Percentiles rank a stretch among this genome's conserved stretches.
Conservation (phyloP, 2,113 vertebrate species). For the Upupa epops region DNA sequence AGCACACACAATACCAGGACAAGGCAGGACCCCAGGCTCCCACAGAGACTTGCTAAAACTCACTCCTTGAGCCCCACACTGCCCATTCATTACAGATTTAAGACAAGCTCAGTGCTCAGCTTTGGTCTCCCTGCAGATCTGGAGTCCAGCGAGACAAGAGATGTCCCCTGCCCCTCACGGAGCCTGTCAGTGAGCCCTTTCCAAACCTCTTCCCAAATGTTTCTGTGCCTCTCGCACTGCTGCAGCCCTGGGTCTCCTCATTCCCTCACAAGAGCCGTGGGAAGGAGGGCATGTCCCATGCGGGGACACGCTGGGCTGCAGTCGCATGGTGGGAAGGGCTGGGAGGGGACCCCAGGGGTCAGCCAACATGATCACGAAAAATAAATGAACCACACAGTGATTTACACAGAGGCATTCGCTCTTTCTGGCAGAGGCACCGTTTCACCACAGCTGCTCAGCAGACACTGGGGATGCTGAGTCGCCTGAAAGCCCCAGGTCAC, state of each 20-base stretch:
- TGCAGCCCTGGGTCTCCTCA: background rate
- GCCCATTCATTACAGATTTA: background rate
- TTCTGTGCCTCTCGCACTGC: background rate
- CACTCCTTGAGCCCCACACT: background rate
- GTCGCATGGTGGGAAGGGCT: background rate
- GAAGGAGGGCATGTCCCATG: background rate
- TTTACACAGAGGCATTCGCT: background rate
- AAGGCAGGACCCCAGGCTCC: background rate
- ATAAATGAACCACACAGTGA: background rate
- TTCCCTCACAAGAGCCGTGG: background rate
- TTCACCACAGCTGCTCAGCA: slow-evolving; percentile 34
- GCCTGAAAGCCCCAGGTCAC: background rate
- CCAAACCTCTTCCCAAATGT: background rate
- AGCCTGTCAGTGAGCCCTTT: background rate
- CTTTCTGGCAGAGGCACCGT: background rate
- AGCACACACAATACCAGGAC: background rate
- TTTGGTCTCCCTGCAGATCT: background rate
- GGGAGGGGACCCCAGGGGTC: background rate
- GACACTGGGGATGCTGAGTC: background rate
- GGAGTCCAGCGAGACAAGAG: accelerated
- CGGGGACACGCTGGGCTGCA: accelerated
- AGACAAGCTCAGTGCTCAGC: background rate
- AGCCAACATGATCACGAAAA: background rate
- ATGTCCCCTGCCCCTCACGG: background rate
- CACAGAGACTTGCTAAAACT: background rate